A percentile compares a stretch with the other conserved stretches of the same genome.
phyloP scores from a whole-genome alignment of 2,888 invertebrate species.

The Sphinx pinastri region DNA sequence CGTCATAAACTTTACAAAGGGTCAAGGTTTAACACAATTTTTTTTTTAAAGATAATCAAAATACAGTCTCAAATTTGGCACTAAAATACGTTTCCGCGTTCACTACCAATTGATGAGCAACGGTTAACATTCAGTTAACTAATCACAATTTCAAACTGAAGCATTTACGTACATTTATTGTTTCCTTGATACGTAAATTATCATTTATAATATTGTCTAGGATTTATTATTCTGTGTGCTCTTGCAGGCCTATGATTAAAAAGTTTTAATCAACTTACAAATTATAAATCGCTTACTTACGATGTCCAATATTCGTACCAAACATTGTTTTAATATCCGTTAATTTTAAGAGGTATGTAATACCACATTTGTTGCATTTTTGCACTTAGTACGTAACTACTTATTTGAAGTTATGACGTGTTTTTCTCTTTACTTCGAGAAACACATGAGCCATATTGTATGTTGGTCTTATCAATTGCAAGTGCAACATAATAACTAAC shows the following conservation, averaged over 20 bases:
- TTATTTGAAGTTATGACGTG: neutral
- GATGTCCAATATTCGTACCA: neutral
- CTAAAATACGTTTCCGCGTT: constrained; percentile 17
- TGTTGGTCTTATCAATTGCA: neutral
- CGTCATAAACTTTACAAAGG: neutral
- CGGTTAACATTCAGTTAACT: constrained; percentile 10
- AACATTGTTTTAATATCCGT: neutral
- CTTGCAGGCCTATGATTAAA: constrained; percentile 11
- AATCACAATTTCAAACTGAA: constrained; percentile 20
- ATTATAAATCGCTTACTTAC: neutral
- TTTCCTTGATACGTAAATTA: neutral
- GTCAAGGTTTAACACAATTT: neutral
- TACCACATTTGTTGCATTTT: neutral
- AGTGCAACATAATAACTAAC: constrained; percentile 10
- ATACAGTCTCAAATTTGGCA: constrained; percentile 25
- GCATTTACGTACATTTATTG: neutral
- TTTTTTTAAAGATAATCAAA: constrained; percentile 11
- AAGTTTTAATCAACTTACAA: constrained; percentile 5
- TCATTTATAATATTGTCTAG: constrained; percentile 21
- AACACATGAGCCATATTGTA: neutral
- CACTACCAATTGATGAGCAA: constrained; percentile 18
- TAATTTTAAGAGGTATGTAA: neutral
- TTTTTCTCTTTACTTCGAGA: neutral
- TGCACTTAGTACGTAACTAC: neutral
- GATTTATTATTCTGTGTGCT: constrained; percentile 17